phyloP scores from a whole-genome alignment of 2,797 vertebrate species.

The Anableps anableps region DNA sequence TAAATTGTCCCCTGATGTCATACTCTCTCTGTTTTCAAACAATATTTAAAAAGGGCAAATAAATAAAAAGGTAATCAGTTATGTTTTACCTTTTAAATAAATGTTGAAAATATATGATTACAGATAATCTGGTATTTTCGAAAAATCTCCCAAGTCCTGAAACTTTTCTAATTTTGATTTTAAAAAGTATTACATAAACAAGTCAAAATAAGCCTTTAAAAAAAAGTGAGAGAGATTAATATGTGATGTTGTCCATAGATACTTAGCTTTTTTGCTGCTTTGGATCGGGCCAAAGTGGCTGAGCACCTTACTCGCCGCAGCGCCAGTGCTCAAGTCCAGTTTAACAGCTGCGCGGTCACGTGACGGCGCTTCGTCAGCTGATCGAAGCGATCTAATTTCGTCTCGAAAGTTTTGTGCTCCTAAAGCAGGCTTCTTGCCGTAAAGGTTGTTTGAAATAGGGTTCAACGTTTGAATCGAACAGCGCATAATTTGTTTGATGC shows the following conservation, averaged over 20 bases:
- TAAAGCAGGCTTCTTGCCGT: not conserved
- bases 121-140: not conserved
- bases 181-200: not conserved
- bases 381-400: constrained; percentile 40
- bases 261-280: not conserved
- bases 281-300: not conserved
- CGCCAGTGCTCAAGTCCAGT: constrained; percentile 3
- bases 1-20: not conserved
- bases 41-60: not conserved
- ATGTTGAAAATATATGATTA: not conserved
- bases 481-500: not conserved
- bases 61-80: not conserved
- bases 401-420: not conserved
- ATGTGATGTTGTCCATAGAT: too few relatives aligned
- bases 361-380: constrained; percentile 60
- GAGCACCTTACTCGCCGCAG: not conserved
- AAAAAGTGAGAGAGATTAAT: not conserved
- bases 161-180: not conserved
- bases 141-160: not conserved
- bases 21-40: not conserved
- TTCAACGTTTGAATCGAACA: not conserved
- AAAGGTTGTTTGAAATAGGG: not conserved
- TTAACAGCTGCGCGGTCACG: constrained; percentile 37
- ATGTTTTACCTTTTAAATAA: not conserved
- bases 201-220: not conserved